These are phyloP conservation scores for Drosophila birchii DNA, from an alignment of 2,888 invertebrate species.

Conservation along the genomic window DNA sequence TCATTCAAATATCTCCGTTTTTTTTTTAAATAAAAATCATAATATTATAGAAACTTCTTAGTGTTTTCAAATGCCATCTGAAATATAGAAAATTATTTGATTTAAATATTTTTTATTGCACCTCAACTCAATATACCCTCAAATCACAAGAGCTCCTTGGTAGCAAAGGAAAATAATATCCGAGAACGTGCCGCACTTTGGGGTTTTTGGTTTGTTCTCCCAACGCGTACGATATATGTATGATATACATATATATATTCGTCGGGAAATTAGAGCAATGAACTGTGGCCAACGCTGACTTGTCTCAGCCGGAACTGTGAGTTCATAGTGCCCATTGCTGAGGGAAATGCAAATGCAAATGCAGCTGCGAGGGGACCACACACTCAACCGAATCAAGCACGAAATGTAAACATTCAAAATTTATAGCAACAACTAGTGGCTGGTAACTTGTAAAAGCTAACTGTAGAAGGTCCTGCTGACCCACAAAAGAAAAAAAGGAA, in stretches of 20 bases:
- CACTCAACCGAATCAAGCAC: slow-evolving; percentile 19
- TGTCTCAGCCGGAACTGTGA: slow-evolving; percentile 70
- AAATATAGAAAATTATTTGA: not conserved
- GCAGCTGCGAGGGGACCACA: slow-evolving; percentile 1
- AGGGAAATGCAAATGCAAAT: slow-evolving; percentile 39
- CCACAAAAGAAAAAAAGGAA: slow-evolving; percentile 45
- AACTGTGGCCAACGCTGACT: slow-evolving; percentile 54
- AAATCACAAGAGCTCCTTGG: not conserved
- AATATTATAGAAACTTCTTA: not conserved
- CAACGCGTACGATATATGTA: slow-evolving; percentile 30
- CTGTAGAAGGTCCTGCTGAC: slow-evolving; percentile 58
- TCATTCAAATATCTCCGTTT: too few species aligned
- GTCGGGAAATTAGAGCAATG: slow-evolving; percentile 62
- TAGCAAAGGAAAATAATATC: slow-evolving; percentile 29
- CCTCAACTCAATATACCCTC: not conserved
- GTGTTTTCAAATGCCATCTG: not conserved
- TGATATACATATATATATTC: slow-evolving; percentile 9
- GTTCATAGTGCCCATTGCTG: slow-evolving; percentile 78
- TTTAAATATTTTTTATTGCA: not conserved
- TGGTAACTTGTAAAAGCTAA: slow-evolving; percentile 13
- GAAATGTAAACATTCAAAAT: slow-evolving; percentile 76
- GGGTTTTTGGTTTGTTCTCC: slow-evolving; percentile 23
- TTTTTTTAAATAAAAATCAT: too few species aligned
- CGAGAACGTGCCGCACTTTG: slow-evolving; percentile 36
- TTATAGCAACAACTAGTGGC: slow-evolving; percentile 47